Base-by-base conservation (phyloP, 1,140 invertebrate genomes). In the Rhynchophorus ferrugineus region DNA sequence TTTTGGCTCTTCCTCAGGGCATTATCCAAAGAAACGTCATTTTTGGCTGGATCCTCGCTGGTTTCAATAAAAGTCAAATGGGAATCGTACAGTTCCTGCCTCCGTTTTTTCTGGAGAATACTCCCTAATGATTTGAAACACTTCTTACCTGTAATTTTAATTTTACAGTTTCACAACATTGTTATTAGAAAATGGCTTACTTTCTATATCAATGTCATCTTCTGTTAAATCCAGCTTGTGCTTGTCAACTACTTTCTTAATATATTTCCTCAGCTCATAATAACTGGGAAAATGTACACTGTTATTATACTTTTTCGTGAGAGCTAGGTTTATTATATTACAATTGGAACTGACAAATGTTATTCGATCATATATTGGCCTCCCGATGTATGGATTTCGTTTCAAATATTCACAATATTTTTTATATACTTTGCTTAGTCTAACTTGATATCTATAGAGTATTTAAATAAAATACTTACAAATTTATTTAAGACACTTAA, bases 251-350 rank as follows among this genome's bases (percentile, higher is more conserved):
- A 73, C 73, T 29, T 69, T 70, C 14, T 61, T 58, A 16, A 81
- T 64, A 35, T 71, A 70, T 7, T 73, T 65, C 11, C 77, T 59
- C 17, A 81, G 71, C 60, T 81, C 78, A n/a, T 62, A 59, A 61
- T 77, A 80, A 57, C 78, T 78, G 1, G 79, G 79, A 59, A 80
- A 78, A 20, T 59, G 56, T 49, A 65, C 46, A 66, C 73, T 64
- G 48, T 69, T 66, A 61, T 71, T 64, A 24, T 71, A 66, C 69
- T 76, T 72, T 52, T 74, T 63, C 49, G 72, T 68, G 3, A 82
- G 70, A 1, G 75, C 75, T 34, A 71, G 65, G 65, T 82, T 78
- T 1, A 81, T 73, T 47, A 69, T 59, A 16, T 67, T 60, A 60
- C 69, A 78, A 61, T 54, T 60, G n/a, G 63, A 73, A 61, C 54